A percentile compares a stretch with the other conserved stretches of the same genome.
phyloP scores from a whole-genome alignment of 2,797 vertebrate genomes.

The Cossypha caffra region DNA sequence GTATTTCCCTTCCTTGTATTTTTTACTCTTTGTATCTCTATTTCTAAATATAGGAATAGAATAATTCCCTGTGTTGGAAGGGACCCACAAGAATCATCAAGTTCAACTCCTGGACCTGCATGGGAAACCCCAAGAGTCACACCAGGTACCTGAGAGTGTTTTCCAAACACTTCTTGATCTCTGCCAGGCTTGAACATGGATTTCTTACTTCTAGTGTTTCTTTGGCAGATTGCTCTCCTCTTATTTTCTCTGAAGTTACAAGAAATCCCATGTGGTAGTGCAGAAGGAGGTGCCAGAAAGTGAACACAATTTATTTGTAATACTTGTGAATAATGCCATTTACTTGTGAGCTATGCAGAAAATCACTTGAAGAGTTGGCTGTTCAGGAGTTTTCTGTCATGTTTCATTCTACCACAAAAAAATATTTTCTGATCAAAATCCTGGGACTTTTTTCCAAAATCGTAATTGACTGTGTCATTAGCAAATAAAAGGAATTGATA shows the following conservation, averaged over 20 bases:
- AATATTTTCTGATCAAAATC: background rate
- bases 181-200: background rate
- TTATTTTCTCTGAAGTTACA: background rate
- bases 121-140: accelerated
- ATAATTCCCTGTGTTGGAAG: background rate
- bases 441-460: background rate
- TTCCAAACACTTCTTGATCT: background rate
- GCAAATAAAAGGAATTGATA: background rate
- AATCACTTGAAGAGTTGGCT: background rate
- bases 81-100: background rate
- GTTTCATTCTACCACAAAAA: background rate
- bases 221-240: background rate
- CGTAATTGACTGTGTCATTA: background rate
- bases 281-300: background rate
- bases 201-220: background rate
- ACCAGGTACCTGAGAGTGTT: accelerated
- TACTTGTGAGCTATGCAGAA: background rate
- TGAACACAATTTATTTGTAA: background rate
- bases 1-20: background rate
- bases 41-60: background rate
- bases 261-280: background rate
- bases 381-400: background rate
- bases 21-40: background rate
- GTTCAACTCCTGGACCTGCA: background rate
- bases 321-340: background rate